Evolutionary conservation across 2,888 invertebrate genomes (phyloP), one percentile per base, ranked within the genome.

Genomic region (Sphaerophoria taeniata): DNA sequence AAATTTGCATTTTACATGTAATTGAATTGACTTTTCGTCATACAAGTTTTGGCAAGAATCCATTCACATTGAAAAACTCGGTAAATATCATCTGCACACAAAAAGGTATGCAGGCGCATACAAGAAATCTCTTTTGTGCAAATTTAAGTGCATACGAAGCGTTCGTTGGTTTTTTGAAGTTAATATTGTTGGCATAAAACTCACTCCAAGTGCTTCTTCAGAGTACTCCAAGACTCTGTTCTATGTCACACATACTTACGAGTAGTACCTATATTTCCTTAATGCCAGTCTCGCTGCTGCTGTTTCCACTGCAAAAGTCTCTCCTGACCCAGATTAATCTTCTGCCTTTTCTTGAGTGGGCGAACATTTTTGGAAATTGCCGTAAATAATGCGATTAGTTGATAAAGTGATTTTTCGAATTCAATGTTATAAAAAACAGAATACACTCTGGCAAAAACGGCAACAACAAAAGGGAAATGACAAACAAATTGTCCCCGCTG

Each of bases 1-100:
- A 72, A 77, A 82, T 69, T 78, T 69, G 78, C 82, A 78, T 82
- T 78, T 82, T 78, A 78, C 72, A 77, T 78, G 82, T 65, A 72
- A 76, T 76, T 81, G 69, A 78, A 82, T 78, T 78, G 77, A 69
- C 61, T 53, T 82, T 82, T 82, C 67, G 43, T 73, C 69, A 78
- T 56, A 73, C 67, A 78, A 69, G 47, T 73, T 58, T 58, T 73
- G 72, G 72, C 77, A 82, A 53, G 63, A 49, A 77, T 73, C 72
- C 82, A 70, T 70, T 56, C 70, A 61, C 67, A 73, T 69, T 65
- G 72, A 72, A 69, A 73, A 73, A 78, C 60, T 78, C 55, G 58
- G 77, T 61, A 82, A 82, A 82, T 73, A 67, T 78, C 58, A 73
- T 67, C 53, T 61, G 61, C 77, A 72, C 61, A 71, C 60, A 72